phyloP scores from a whole-genome alignment of 92 coral and sea anemone genomes.

The Nematostella vectensis region DNA sequence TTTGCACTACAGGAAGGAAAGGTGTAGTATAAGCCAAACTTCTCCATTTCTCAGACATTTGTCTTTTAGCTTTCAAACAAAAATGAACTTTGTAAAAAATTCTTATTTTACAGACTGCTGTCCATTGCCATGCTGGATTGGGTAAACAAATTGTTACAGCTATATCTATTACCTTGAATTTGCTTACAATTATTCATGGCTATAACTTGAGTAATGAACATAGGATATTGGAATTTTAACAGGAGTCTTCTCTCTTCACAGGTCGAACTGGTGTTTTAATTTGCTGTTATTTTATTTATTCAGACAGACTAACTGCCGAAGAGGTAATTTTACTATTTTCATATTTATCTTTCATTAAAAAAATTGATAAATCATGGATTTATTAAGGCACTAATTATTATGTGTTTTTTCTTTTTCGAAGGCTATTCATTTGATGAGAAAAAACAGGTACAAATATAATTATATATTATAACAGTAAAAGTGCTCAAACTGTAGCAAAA shows the following conservation, averaged over 20 bases:
- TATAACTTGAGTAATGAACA: no score
- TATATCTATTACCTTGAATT: background rate
- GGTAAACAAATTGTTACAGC: constrained; percentile 25
- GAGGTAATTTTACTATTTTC: constrained; percentile 74
- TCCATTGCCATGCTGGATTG: constrained; percentile 95
- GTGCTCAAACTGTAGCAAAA: background rate
- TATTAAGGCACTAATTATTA: no score
- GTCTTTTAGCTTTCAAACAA: no score
- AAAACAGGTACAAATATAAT: constrained; percentile 54
- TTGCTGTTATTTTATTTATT: constrained; percentile 74
- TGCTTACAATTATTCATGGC: no score
- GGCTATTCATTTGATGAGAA: constrained; percentile 70
- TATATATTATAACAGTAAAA: constrained; percentile 15
- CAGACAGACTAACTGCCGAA: constrained; percentile 69
- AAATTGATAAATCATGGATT: no score
- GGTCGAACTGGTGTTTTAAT: constrained; percentile 95
- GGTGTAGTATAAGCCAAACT: constrained; percentile 35
- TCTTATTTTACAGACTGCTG: constrained; percentile 76
- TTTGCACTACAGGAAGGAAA: constrained; percentile 94
- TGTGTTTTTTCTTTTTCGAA: no score
- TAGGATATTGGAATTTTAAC: no score
- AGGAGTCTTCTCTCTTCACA: constrained; percentile 11
- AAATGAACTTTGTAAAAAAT: no score
- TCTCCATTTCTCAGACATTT: no score
- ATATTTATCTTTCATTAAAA: no score